phyloP scores from a whole-genome alignment of 2,888 invertebrate genomes.

The Dyspetes luteomarginatus region DNA sequence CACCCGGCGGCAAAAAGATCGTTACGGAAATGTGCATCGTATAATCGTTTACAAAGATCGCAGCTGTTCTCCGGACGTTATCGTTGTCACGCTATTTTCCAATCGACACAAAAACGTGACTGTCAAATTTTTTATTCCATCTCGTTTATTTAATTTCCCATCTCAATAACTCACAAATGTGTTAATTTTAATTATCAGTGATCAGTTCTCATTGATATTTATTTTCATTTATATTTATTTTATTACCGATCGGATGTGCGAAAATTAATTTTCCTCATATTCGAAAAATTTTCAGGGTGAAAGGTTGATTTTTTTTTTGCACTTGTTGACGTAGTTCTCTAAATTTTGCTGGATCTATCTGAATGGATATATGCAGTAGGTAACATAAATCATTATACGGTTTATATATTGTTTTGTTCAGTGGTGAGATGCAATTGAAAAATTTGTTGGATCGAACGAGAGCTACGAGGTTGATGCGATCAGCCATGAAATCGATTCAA shows the following conservation, averaged over 20 bases:
- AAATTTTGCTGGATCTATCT: neutral
- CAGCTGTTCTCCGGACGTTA: slow-evolving; percentile 20
- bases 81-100: slow-evolving; percentile 1
- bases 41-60: slow-evolving; percentile 17
- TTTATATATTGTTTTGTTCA: slow-evolving; percentile 2
- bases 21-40: slow-evolving; percentile 27
- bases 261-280: neutral
- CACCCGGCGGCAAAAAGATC: slow-evolving; percentile 5
- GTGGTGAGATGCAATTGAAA: neutral
- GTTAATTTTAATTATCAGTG: too few relatives aligned
- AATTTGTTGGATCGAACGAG: slow-evolving; percentile 20
- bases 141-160: too few relatives aligned
- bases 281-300: neutral
- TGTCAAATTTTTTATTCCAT: too few relatives aligned
- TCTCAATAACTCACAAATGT: too few relatives aligned
- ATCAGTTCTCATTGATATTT: too few relatives aligned
- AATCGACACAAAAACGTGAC: too few relatives aligned
- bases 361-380: neutral
- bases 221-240: neutral
- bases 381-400: neutral
- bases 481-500: slow-evolving; percentile 52
- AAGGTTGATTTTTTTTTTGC: neutral
- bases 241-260: neutral
- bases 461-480: slow-evolving; percentile 3
- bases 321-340: neutral